Conservation (phyloP, 2,797 vertebrate genomes). For the Pelobates cultripes region DNA sequence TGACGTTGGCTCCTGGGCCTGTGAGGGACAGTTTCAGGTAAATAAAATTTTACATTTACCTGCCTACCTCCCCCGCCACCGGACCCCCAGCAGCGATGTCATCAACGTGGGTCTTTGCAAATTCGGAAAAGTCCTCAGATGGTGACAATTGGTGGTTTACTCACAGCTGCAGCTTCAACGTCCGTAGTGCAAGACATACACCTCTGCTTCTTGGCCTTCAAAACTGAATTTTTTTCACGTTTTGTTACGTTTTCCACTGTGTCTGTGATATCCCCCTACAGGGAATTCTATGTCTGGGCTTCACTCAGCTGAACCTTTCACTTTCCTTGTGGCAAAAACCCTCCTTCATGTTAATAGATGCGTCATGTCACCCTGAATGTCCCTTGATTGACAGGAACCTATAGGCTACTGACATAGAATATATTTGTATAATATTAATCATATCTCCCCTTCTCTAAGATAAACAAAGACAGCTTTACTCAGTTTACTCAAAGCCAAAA, state of each 20-base stretch:
- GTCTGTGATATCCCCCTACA: neutral
- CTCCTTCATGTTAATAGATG: neutral
- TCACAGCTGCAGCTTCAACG: no score
- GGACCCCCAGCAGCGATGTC: no score
- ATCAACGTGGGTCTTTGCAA: no score
- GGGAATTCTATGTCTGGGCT: neutral
- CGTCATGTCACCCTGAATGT: neutral
- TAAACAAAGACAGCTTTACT: neutral
- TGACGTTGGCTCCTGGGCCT: no score
- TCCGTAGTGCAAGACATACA: no score
- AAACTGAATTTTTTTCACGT: no score
- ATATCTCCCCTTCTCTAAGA: neutral
- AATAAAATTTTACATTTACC: no score
- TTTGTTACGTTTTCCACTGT: neutral
- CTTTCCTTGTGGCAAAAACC: neutral
- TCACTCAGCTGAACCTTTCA: neutral
- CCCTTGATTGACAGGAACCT: neutral
- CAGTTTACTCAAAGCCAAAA: neutral
- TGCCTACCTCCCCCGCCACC: no score
- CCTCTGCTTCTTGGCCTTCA: no score
- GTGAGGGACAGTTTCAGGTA: no score
- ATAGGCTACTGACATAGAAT: neutral
- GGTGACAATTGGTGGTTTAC: no score
- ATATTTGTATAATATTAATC: slow-evolving; percentile 13
- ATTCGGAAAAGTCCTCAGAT: no score